Conservation (phyloP, 1,140 invertebrate genomes). For the Euura saliciscinereae region DNA sequence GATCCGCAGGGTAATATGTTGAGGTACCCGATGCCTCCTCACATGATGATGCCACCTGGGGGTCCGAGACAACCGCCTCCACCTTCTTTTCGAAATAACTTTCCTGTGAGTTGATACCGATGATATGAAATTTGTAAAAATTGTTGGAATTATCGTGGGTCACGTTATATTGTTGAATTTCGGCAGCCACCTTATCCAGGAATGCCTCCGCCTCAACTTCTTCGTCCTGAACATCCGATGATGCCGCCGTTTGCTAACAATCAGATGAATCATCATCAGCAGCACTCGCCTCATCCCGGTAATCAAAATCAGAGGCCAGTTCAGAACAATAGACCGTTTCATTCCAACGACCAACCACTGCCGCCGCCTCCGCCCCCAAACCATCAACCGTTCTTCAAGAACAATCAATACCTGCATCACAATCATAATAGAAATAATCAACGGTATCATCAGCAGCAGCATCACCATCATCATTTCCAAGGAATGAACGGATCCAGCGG, state of each 20-base stretch:
- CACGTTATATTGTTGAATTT: background rate
- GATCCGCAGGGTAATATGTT: conserved; percentile 60
- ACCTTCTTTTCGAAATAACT: conserved; percentile 40
- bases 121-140: too few relatives aligned
- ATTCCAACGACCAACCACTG: conserved; percentile 43
- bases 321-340: conserved; percentile 43
- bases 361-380: conserved; percentile 18
- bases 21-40: conserved; percentile 49
- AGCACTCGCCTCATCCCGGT: conserved; percentile 48
- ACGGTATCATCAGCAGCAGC: conserved; percentile 38
- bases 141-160: background rate
- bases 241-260: conserved; percentile 44
- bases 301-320: conserved; percentile 42
- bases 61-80: conserved; percentile 49
- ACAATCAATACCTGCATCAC: conserved; percentile 52
- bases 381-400: conserved; percentile 55
- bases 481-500: conserved; percentile 44
- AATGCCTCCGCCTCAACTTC: conserved; percentile 39
- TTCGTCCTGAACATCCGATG: conserved; percentile 46
- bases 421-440: conserved; percentile 47
- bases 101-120: conserved; percentile 38
- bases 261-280: conserved; percentile 43
- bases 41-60: conserved; percentile 47
- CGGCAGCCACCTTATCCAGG: conserved; percentile 45
- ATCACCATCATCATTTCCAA: conserved; percentile 32